Evolutionary conservation across 30 jellyfish, hydroid and myxozoan genomes (phyloP).

Genomic region (Cassiopea andromeda): DNA sequence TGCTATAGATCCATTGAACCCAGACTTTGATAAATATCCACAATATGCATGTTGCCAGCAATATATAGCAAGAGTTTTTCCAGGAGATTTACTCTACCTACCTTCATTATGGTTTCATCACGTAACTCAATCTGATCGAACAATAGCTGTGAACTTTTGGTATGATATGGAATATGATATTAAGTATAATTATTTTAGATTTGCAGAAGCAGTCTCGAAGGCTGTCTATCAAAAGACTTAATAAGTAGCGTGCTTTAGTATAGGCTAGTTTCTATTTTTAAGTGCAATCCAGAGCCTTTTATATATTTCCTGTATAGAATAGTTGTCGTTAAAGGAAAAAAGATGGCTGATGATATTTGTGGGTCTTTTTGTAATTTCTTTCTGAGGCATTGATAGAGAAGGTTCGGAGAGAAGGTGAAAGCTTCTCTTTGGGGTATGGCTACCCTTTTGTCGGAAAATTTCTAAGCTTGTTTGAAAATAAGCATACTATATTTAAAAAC

Average conservation of each 20-base stretch:
- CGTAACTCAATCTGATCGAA: constrained; percentile 84
- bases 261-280: no score
- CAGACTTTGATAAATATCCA: constrained; percentile 58
- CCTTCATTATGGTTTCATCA: constrained; percentile 99
- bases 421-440: no score
- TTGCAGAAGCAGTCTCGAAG: constrained; percentile 64
- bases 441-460: no score
- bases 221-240: background rate
- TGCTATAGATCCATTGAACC: constrained; percentile 83
- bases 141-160: constrained; percentile 98
- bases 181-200: constrained; percentile 82
- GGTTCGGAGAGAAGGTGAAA: no score
- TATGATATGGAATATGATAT: constrained; percentile 96
- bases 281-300: no score
- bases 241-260: background rate
- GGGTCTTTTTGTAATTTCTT: no score
- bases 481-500: no score
- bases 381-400: no score
- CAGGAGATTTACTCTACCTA: constrained; percentile 86
- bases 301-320: no score
- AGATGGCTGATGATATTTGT: no score
- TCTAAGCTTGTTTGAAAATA: no score
- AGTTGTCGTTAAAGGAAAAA: no score
- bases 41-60: constrained; percentile 52
- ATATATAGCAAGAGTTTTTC: constrained; percentile 59